These are phyloP conservation scores for Melanotus villosus DNA, from an alignment of 2,888 invertebrate species.

Conservation along the genomic window DNA sequence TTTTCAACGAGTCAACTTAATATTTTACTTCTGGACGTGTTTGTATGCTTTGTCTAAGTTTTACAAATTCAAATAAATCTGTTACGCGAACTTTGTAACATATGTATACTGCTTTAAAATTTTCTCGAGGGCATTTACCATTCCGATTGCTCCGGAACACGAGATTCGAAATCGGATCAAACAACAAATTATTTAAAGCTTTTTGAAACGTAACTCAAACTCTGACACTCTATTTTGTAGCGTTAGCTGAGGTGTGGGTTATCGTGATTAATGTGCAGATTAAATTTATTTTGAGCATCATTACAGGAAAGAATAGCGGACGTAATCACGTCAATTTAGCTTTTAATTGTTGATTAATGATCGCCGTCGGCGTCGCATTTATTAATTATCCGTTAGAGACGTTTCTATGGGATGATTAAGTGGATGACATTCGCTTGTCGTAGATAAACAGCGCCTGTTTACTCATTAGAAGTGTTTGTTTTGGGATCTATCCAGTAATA, in stretches of 20 bases:
- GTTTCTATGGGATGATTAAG: constrained; percentile 63
- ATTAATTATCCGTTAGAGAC: constrained; percentile 64
- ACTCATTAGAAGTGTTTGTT: constrained; percentile 63
- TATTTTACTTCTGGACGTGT: constrained; percentile 36
- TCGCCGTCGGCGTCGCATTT: constrained; percentile 61
- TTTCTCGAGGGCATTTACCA: neutral
- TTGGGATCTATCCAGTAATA: constrained; percentile 58
- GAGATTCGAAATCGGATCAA: neutral
- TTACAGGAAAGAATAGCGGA: constrained; percentile 57
- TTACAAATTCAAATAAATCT: constrained; percentile 31
- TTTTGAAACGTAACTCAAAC: neutral
- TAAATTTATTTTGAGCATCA: constrained; percentile 48
- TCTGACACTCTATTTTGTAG: constrained; percentile 24
- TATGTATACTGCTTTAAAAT: constrained; percentile 24
- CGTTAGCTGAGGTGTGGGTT: constrained; percentile 30
- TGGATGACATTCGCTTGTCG: constrained; percentile 61
- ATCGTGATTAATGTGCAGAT: constrained; percentile 43
- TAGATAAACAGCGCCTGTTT: constrained; percentile 62
- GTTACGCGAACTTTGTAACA: constrained; percentile 19
- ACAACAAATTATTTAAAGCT: constrained; percentile 7
- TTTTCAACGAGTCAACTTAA: constrained; percentile 36
- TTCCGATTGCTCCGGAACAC: neutral
- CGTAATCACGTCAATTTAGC: constrained; percentile 62
- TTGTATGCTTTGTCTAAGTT: constrained; percentile 33
- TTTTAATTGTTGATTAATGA: constrained; percentile 66